phyloP scores from a whole-genome alignment of 2,888 invertebrate genomes.

The Cistogaster globosa region DNA sequence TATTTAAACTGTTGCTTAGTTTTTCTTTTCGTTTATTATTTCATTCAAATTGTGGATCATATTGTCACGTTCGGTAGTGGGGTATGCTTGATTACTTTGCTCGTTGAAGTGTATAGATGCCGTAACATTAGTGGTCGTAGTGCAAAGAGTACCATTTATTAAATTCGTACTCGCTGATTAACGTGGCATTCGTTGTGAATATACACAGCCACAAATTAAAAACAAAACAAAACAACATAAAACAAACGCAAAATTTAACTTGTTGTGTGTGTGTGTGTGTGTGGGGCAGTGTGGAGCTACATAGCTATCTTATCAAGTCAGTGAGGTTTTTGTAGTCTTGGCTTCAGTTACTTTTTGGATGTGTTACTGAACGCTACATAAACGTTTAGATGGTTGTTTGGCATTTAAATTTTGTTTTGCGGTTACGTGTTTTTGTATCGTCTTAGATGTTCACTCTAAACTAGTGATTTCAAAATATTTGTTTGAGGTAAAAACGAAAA shows the following conservation, averaged over 20 bases:
- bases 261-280: constrained; percentile 52
- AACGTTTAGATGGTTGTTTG: constrained; percentile 64
- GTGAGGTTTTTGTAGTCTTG: constrained; percentile 57
- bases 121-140: constrained; percentile 1
- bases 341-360: constrained; percentile 73
- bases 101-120: constrained; percentile 41
- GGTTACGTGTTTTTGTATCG: constrained; percentile 56
- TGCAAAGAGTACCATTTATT: constrained; percentile 15
- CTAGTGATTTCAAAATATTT: constrained; percentile 62
- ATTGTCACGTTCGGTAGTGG: constrained; percentile 6
- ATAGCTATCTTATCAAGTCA: constrained; percentile 45
- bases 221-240: constrained; percentile 43
- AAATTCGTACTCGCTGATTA: constrained; percentile 56
- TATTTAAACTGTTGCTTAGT: background rate
- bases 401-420: constrained; percentile 33
- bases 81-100: constrained; percentile 49
- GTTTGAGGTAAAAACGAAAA: constrained; percentile 10
- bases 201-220: constrained; percentile 29
- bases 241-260: constrained; percentile 4
- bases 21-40: background rate
- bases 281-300: constrained; percentile 41
- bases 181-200: constrained; percentile 69
- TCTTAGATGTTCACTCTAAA: constrained; percentile 41
- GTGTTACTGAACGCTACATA: constrained; percentile 70
- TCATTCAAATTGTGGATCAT: constrained; percentile 36